Evolutionary conservation across 2,113 vertebrate genomes (phyloP).

Genomic region (Cacatua alba): DNA sequence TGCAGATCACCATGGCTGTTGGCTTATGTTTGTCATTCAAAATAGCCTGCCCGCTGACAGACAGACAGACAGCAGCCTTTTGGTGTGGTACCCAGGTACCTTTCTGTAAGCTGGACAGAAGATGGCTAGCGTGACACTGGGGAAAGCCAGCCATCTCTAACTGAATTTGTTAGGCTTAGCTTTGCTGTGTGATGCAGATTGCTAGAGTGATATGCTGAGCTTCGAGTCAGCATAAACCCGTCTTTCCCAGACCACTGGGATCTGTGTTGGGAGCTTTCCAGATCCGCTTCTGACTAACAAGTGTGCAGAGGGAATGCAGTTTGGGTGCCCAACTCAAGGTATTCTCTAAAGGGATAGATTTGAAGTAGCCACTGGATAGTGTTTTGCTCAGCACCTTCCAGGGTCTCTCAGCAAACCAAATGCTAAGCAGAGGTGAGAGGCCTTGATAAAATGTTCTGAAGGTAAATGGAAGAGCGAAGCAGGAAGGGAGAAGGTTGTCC

Average conservation of each 20-base stretch:
- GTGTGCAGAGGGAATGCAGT: not conserved
- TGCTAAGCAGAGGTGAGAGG: not conserved
- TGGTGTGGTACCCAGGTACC: accelerated
- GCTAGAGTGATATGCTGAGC: accelerated
- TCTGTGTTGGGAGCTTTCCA: not conserved
- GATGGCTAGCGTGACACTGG: not conserved
- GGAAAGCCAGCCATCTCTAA: not conserved
- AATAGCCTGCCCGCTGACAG: not conserved
- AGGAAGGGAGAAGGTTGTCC: not conserved
- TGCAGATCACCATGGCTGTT: accelerated
- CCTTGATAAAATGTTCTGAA: not conserved
- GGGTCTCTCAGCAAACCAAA: not conserved
- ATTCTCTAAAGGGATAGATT: not conserved
- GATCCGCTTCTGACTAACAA: accelerated
- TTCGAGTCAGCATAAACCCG: accelerated
- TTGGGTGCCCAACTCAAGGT: not conserved
- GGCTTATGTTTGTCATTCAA: not conserved
- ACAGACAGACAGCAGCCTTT: not conserved
- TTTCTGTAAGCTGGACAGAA: not conserved
- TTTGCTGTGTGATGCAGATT: not conserved
- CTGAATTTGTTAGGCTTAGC: not conserved
- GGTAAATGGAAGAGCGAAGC: not conserved
- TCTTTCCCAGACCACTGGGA: not conserved
- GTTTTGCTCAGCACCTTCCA: not conserved
- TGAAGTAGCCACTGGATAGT: not conserved